Evolutionary conservation across 53 echinoderm and acorn worm species (phyloP).

Genomic region (Zoroaster sp.): DNA sequence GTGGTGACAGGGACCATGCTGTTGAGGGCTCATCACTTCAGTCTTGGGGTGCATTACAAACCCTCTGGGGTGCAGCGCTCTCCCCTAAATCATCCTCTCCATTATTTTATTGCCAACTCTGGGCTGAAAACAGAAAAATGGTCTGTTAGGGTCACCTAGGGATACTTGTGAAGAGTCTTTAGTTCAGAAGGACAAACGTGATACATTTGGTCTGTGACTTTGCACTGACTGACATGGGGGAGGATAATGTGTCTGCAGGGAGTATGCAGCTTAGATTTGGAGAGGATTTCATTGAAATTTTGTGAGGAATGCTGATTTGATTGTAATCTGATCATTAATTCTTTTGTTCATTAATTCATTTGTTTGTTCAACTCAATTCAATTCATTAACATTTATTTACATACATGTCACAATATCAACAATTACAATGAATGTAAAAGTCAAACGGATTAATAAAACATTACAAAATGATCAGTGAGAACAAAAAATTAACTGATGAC

Average conservation of each 20-base stretch:
- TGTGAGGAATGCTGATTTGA: too few species aligned
- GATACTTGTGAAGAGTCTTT: not conserved
- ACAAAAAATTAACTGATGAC: too few species aligned
- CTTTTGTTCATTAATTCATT: too few species aligned
- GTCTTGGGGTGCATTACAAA: conserved; percentile 13
- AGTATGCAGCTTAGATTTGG: too few species aligned
- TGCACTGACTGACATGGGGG: conserved; percentile 19
- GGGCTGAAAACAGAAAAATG: not conserved
- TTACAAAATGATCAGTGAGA: too few species aligned
- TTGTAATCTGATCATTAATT: too few species aligned
- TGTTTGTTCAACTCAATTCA: too few species aligned
- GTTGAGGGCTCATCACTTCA: conserved; percentile 8
- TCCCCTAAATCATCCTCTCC: conserved; percentile 27
- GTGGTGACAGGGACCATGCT: conserved; percentile 48
- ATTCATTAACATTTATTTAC: too few species aligned
- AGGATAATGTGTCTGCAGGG: not conserved
- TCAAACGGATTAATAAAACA: too few species aligned
- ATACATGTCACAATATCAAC: too few species aligned
- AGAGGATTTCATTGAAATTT: too few species aligned
- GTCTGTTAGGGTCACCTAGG: conserved; percentile 6
- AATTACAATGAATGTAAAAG: too few species aligned
- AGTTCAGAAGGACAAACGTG: conserved; percentile 27
- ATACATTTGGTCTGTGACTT: conserved; percentile 26
- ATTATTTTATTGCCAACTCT: not conserved
- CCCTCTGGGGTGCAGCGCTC: conserved; percentile 29